Conservation (phyloP, 2,888 invertebrate species). For the Oxyteleia sp. region DNA sequence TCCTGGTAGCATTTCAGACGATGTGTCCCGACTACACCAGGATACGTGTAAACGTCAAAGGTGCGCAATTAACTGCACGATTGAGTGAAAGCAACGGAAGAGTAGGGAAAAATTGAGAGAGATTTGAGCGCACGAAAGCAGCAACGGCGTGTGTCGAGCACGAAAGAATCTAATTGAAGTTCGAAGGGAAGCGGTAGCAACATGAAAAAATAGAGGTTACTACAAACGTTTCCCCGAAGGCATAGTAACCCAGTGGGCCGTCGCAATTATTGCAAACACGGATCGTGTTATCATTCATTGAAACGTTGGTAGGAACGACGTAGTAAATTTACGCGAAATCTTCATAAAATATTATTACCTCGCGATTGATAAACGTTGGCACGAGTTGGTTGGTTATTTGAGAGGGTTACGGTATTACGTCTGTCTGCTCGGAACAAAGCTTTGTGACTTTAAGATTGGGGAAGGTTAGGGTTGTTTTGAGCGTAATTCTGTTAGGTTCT, state of each 20-base stretch:
- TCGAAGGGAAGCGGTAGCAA: conserved; percentile 52
- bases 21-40: conserved; percentile 50
- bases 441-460: conserved; percentile 79
- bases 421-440: background rate
- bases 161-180: conserved; percentile 77
- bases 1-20: conserved; percentile 39
- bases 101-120: conserved; percentile 71
- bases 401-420: background rate
- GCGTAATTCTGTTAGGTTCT: conserved; percentile 80
- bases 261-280: conserved; percentile 8
- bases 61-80: conserved; percentile 79
- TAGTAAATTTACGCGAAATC: background rate
- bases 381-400: background rate
- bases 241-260: conserved; percentile 68
- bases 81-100: conserved; percentile 55
- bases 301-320: background rate
- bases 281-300: background rate
- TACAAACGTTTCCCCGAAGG: conserved; percentile 36
- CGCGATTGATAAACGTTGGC: background rate
- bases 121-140: conserved; percentile 77
- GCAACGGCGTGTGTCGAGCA: conserved; percentile 65
- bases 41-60: conserved; percentile 79
- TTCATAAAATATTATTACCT: background rate
- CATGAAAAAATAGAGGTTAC: conserved; percentile 65
- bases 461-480: conserved; percentile 81